These are phyloP conservation scores for Columba livia DNA, from an alignment of 2,113 vertebrate species.

Conservation along the genomic window DNA sequence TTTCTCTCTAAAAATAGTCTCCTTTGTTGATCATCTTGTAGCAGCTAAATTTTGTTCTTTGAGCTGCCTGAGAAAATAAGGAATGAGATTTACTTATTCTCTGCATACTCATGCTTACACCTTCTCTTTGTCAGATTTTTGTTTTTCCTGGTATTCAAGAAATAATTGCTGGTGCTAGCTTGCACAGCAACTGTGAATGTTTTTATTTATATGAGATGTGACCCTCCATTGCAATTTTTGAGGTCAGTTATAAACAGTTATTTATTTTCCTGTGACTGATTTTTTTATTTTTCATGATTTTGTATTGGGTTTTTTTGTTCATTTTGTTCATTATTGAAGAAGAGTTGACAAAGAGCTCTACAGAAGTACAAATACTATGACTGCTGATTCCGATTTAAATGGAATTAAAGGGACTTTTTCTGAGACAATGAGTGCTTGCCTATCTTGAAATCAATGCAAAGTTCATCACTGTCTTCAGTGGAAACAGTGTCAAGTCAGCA, in stretches of 20 bases:
- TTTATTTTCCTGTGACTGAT: neutral
- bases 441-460: neutral
- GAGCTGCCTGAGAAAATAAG: neutral
- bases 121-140: neutral
- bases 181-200: neutral
- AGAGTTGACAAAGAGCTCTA: neutral
- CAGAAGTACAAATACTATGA: neutral
- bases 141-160: neutral
- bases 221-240: neutral
- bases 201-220: neutral
- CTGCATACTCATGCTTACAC: neutral
- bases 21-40: neutral
- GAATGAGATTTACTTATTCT: neutral
- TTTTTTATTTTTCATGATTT: neutral
- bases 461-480: neutral
- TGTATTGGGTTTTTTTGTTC: neutral
- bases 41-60: neutral
- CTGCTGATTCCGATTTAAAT: neutral
- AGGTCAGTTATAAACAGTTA: neutral
- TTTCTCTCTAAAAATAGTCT: neutral
- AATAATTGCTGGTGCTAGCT: neutral
- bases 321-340: neutral
- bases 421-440: neutral
- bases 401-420: neutral
- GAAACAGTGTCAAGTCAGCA: neutral